A percentile compares a stretch with the other conserved stretches of the same genome.
Evolutionary conservation across 1,140 invertebrate genomes (phyloP).

Genomic region (Physella acuta): DNA sequence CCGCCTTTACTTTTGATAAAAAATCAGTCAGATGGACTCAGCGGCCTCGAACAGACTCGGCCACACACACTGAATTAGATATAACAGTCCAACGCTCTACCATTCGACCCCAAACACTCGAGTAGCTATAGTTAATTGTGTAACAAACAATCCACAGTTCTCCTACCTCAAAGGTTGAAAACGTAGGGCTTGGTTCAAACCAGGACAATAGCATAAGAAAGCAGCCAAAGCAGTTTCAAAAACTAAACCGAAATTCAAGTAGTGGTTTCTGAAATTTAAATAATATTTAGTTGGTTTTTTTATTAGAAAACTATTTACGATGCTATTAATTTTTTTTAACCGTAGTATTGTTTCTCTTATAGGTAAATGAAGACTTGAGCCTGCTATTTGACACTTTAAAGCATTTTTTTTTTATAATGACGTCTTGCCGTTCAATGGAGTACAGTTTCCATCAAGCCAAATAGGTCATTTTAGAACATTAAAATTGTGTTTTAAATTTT

Average conservation of each 20-base stretch:
- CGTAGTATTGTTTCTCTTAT: no score
- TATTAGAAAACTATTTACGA: background rate
- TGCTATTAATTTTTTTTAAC: no score
- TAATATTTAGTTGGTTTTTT: background rate
- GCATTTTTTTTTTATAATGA: background rate
- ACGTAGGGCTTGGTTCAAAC: conserved; percentile 43
- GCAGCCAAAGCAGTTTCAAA: conserved; percentile 38
- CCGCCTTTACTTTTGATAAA: no score
- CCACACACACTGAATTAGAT: no score
- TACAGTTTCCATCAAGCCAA: no score
- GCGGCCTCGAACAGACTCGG: no score
- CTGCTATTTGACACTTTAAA: background rate
- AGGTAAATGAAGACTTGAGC: background rate
- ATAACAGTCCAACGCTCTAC: no score
- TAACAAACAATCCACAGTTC: background rate
- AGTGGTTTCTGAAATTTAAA: conserved; percentile 53
- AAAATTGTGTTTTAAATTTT: no score
- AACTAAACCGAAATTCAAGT: conserved; percentile 60
- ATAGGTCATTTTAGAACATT: no score
- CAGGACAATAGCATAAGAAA: conserved; percentile 54
- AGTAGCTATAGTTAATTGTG: background rate
- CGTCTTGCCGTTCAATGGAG: background rate
- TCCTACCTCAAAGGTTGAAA: conserved; percentile 60
- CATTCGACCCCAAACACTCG: no score
- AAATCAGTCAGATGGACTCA: no score